These are phyloP conservation scores for Oscarella lobularis DNA, from an alignment of 37 sponge, comb jelly and placozoan species.

Conservation along the genomic window DNA sequence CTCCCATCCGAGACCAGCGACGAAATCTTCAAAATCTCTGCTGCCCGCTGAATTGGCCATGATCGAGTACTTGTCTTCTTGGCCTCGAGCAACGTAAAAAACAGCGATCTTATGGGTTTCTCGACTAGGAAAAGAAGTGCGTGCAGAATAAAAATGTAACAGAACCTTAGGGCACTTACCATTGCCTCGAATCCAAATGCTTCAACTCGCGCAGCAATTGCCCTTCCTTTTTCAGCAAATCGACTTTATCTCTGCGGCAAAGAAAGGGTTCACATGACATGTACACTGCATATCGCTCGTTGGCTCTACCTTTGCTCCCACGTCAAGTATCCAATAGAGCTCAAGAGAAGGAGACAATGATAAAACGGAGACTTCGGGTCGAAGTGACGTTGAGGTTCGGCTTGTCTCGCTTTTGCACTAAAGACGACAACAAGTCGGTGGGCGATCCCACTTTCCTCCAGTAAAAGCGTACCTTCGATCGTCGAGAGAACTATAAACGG, in stretches of 20 bases:
- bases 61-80: constrained; percentile 78
- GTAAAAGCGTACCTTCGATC: no score
- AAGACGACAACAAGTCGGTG: no score
- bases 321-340: constrained; percentile 53
- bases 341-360: constrained; percentile 54
- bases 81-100: constrained; percentile 77
- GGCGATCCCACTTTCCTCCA: no score
- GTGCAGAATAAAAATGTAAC: neutral
- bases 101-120: constrained; percentile 96
- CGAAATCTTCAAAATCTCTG: constrained; percentile 80
- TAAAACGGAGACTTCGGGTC: constrained; percentile 31
- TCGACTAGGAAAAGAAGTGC: constrained; percentile 39
- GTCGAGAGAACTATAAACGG: no score
- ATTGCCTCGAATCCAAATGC: constrained; percentile 39
- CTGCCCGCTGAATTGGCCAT: constrained; percentile 70
- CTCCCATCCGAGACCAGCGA: constrained; percentile 95
- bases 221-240: constrained; percentile 60
- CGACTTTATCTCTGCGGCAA: constrained; percentile 37
- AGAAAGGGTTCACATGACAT: constrained; percentile 4
- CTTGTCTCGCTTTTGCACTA: no score
- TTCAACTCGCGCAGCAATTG: constrained; percentile 76
- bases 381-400: constrained; percentile 13
- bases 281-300: neutral
- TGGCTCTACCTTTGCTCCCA: constrained; percentile 26
- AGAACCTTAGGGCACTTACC: neutral